Evolutionary conservation across 2,888 invertebrate genomes (phyloP), one percentile per base, ranked within the genome.

Genomic region (Cabera pusaria): DNA sequence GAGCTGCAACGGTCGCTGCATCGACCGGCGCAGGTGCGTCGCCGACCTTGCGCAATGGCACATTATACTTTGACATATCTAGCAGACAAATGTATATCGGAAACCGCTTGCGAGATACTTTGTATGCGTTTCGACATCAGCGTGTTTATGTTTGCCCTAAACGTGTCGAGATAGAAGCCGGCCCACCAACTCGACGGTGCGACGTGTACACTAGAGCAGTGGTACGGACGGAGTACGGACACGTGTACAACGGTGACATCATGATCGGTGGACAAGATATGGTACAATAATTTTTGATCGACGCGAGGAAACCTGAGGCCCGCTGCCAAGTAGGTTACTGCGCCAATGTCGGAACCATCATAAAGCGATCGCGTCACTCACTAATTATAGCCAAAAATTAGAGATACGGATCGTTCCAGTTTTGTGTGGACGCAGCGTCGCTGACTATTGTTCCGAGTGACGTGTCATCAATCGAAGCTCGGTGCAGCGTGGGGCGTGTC

Each of bases 21-120:
- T 69, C 59, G 67, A 50, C 71, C 66, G 69, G 62, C 69, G 76
- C 83, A 80, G 78, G 78, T 81, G 82, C 70, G 72, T 64, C 57
- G 64, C 61, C 77, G 78, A 84, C 85, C 84, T 86, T 86, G 84
- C 80, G 81, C 75, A 83, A 83, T 82, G 80, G 67, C 80, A 80
- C 71, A 72, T 4, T 72, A 62, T 57, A 61, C 61, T 49, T 56
- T 60, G 45, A 72, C 66, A 65, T 72, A 72, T 77, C 74, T 73
- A 68, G 70, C 63, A 49, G 59, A 76, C 77, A 68, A 74, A 76
- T 73, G 65, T 75, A 59, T 75, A 81, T 79, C 77, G 70, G 78
- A 80, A 76, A 76, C 72, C 64, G 71, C 77, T 80, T 77, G 74
- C 74, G 68, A 79, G 75, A 78, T 78, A 78, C 69, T 66, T 67